Evolutionary conservation across 2,797 vertebrate species (phyloP), one percentile per base, ranked within the genome.

Genomic region (Cyprinodon diabolis): DNA sequence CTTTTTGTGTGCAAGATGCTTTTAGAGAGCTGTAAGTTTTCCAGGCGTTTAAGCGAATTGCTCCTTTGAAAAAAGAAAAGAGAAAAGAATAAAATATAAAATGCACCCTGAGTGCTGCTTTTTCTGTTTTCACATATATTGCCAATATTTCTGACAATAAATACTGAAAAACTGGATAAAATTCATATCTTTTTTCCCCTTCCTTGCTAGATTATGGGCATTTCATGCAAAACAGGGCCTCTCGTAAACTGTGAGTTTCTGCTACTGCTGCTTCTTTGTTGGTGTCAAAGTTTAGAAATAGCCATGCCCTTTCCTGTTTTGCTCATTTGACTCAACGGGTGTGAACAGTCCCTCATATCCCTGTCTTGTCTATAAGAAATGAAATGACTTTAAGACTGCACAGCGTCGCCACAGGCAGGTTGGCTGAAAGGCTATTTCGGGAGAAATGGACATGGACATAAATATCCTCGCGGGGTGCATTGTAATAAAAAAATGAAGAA

Each of bases 391-490:
- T 85, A 92, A 90, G 89, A 80, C 84, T 83, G 85, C 78, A 87
- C 81, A 67, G 84, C 69, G 77, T 89, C 88, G 90, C 92, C 90
- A 91, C 84, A 80, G 90, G 91, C 90, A 79, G 87, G 78, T 79
- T 66, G 72, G 84, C 88, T 89, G 89, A 91, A 86, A 92, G 90
- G 93, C 91, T 93, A 93, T 93, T 91, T 91, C 87, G 89, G 90
- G 90, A 91, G 90, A 89, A 93, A 93, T 89, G 85, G 91, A 93
- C 91, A 93, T 83, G 82, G 89, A 91, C 93, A 94, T 94, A 94
- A 94, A 94, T 94, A 94, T 92, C 92, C 89, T 93, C 77, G 81
- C 82, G 78, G 90, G 91, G 89, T 87, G 89, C 93, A 92, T 92
- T 87, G 92, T 93, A 94, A 94, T 92, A 92, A 94, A 87, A 91